phyloP scores from a whole-genome alignment of 53 echinoderm and acorn worm species.

The Apostichopus leukothele region DNA sequence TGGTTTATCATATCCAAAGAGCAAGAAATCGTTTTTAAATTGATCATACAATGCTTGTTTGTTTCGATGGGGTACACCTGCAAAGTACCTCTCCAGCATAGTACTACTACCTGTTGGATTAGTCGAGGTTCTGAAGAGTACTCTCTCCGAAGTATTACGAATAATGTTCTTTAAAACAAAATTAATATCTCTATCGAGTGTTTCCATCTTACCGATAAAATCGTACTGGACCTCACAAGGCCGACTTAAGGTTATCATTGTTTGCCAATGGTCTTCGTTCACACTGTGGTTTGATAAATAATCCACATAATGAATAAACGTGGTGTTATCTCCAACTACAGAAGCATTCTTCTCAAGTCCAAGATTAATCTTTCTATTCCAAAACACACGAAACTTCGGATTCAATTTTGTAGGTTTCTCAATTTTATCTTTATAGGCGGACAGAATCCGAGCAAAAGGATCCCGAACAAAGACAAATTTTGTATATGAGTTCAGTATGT shows the following conservation, averaged over 20 bases:
- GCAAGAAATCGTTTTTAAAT: conserved; percentile 52
- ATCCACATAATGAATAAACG: conserved; percentile 54
- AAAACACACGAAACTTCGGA: conserved; percentile 47
- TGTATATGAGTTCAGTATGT: conserved; percentile 50
- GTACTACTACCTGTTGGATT: conserved; percentile 63
- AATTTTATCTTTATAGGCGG: conserved; percentile 64
- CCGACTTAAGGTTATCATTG: conserved; percentile 57
- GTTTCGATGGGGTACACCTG: conserved; percentile 9
- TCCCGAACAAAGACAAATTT: conserved; percentile 60
- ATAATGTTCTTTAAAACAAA: conserved; percentile 38
- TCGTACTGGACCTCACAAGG: conserved; percentile 60
- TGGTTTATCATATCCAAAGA: conserved; percentile 55
- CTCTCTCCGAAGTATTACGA: background rate
- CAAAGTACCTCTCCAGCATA: conserved; percentile 34
- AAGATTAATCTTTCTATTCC: conserved; percentile 44
- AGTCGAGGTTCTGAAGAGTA: conserved; percentile 49
- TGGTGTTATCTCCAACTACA: conserved; percentile 46
- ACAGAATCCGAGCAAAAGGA: conserved; percentile 60
- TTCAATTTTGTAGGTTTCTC: conserved; percentile 44
- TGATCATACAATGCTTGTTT: conserved; percentile 34
- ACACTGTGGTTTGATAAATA: conserved; percentile 50
- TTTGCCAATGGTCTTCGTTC: conserved; percentile 66
- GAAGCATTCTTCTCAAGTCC: background rate
- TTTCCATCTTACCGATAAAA: conserved; percentile 58
- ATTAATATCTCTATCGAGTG: conserved; percentile 55